These are phyloP conservation scores for Poecilia wingei DNA, from an alignment of 2,797 vertebrate genomes.

Conservation along the genomic window DNA sequence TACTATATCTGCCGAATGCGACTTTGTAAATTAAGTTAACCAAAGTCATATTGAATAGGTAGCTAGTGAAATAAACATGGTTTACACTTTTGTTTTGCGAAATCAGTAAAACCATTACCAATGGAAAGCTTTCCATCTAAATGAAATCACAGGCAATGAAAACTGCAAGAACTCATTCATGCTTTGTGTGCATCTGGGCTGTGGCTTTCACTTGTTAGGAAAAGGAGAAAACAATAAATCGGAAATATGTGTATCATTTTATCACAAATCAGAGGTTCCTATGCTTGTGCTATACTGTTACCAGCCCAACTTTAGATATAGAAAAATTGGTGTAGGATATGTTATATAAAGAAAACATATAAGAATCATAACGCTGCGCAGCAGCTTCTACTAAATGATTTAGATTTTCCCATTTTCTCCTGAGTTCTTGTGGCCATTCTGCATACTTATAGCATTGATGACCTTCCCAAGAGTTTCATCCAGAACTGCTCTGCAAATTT, in stretches of 20 bases:
- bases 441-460: neutral
- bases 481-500: neutral
- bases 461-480: neutral
- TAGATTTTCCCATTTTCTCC: neutral
- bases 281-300: neutral
- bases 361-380: neutral
- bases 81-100: slow-evolving; percentile 14
- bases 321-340: neutral
- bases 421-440: neutral
- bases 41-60: slow-evolving; percentile 27
- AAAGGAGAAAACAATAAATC: slow-evolving; percentile 20
- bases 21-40: slow-evolving; percentile 35
- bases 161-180: slow-evolving; percentile 46
- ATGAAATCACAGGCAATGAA: slow-evolving; percentile 45
- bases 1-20: slow-evolving; percentile 18
- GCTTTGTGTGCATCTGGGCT: slow-evolving; percentile 36
- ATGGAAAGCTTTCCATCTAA: slow-evolving; percentile 5
- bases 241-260: slow-evolving; percentile 65
- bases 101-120: slow-evolving; percentile 13
- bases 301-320: neutral
- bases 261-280: slow-evolving; percentile 11
- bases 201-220: slow-evolving; percentile 20
- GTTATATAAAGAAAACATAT: neutral
- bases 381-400: neutral
- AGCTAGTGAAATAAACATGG: neutral